These are phyloP conservation scores for Drosophila buzzatii DNA, from an alignment of 2,888 invertebrate genomes.

Conservation along the genomic window DNA sequence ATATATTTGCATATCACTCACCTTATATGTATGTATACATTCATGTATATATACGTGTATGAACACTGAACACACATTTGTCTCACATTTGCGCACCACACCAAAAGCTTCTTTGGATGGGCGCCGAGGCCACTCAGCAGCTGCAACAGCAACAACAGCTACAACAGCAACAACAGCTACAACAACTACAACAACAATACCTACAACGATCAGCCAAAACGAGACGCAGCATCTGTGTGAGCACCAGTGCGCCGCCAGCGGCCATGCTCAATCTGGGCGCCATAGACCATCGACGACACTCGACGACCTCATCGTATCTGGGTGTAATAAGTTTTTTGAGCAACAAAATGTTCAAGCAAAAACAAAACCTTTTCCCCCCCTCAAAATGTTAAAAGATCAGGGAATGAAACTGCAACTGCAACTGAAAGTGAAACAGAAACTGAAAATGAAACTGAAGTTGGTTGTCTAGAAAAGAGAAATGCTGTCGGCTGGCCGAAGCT, in stretches of 20 bases:
- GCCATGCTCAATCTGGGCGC: conserved; percentile 68
- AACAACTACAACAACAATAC: conserved; percentile 50
- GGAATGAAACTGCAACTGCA: conserved; percentile 33
- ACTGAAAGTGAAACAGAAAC: no score
- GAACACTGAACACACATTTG: conserved; percentile 39
- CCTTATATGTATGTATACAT: conserved; percentile 7
- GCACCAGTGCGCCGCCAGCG: conserved; percentile 80
- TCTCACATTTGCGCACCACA: conserved; percentile 47
- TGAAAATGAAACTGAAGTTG: neutral
- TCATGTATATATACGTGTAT: conserved; percentile 5
- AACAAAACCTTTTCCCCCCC: neutral
- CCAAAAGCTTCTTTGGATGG: conserved; percentile 83
- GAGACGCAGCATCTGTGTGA: conserved; percentile 83
- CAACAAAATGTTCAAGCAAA: neutral
- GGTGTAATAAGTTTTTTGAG: conserved; percentile 82
- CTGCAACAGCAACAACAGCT: conserved; percentile 63
- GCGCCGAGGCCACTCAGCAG: conserved; percentile 73
- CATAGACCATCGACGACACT: conserved; percentile 82
- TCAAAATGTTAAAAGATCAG: conserved; percentile 14
- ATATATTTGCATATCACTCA: conserved; percentile 14
- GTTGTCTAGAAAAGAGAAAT: neutral
- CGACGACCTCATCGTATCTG: conserved; percentile 84
- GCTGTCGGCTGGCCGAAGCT: neutral
- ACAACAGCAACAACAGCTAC: conserved; percentile 61
- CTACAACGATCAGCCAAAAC: conserved; percentile 59